Evolutionary conservation across 2,888 invertebrate genomes (phyloP).

Genomic region (Pachliopta kotzebuea): DNA sequence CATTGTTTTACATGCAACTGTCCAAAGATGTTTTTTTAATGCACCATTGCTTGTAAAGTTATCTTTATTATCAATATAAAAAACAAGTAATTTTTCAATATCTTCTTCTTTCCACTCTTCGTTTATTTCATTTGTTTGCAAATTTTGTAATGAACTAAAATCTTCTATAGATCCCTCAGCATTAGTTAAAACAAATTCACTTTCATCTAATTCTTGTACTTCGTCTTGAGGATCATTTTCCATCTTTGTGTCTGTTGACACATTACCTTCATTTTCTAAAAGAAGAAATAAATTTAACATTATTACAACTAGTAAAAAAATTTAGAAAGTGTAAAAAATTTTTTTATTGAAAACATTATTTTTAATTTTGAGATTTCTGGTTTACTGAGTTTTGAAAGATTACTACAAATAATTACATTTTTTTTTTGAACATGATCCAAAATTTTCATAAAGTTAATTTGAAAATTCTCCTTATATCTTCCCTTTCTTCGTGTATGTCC

Average conservation of each 20-base stretch:
- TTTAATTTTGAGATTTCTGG: no score
- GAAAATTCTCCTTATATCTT: no score
- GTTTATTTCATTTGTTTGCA: constrained; percentile 30
- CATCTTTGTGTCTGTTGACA: constrained; percentile 33
- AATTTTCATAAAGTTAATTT: no score
- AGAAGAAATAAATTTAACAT: constrained; percentile 15
- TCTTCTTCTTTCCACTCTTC: constrained; percentile 61
- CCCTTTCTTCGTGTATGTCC: no score
- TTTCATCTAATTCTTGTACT: constrained; percentile 32
- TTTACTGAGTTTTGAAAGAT: no score
- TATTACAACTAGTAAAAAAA: not conserved
- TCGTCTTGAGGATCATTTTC: constrained; percentile 34
- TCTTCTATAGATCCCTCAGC: constrained; percentile 39
- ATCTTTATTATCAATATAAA: constrained; percentile 68
- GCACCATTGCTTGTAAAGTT: constrained; percentile 53
- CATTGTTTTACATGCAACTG: constrained; percentile 68
- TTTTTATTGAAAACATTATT: not conserved
- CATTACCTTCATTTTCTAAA: constrained; percentile 58
- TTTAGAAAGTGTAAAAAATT: not conserved
- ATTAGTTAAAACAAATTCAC: constrained; percentile 39
- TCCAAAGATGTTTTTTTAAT: constrained; percentile 61
- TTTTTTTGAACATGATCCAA: no score
- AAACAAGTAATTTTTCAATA: constrained; percentile 55
- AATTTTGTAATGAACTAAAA: constrained; percentile 31
- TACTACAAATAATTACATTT: no score